These are phyloP conservation scores for Danio choprae DNA, from an alignment of 2,797 vertebrate genomes.

Conservation along the genomic window DNA sequence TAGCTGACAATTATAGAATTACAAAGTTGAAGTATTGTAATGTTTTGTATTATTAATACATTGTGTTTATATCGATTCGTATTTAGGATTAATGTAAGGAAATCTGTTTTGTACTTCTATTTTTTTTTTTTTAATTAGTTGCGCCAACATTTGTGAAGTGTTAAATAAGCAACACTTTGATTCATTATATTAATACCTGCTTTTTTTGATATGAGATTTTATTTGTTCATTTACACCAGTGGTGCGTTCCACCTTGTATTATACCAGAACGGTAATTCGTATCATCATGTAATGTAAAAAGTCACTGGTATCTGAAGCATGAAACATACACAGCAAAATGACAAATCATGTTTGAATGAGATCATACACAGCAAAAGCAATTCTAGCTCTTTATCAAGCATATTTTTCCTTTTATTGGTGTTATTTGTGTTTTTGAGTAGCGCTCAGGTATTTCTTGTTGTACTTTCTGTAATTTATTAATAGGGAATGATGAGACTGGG, in stretches of 20 bases:
- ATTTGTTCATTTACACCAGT: conserved; percentile 4
- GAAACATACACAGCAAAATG: not conserved
- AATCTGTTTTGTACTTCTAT: conserved; percentile 19
- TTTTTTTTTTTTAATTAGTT: too few species aligned
- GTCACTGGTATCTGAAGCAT: conserved; percentile 16
- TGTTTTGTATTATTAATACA: not conserved
- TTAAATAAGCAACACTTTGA: not conserved
- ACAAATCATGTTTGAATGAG: conserved; percentile 9
- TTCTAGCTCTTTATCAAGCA: conserved; percentile 2
- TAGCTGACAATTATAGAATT: not conserved
- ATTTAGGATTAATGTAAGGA: not conserved
- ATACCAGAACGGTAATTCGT: not conserved
- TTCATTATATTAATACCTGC: not conserved
- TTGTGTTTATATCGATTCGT: not conserved
- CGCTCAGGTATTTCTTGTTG: conserved; percentile 24
- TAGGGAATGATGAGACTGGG: not conserved
- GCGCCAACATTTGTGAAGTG: not conserved
- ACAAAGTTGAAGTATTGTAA: conserved; percentile 1
- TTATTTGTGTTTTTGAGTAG: conserved; percentile 13
- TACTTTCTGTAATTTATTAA: conserved; percentile 11
- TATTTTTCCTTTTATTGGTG: not conserved
- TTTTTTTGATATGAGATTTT: conserved; percentile 10
- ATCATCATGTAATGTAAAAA: conserved; percentile 25
- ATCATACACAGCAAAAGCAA: conserved; percentile 6
- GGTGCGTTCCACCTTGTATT: not conserved